Conservation (phyloP, 2,888 invertebrate genomes). For the Alsophila aescularia region DNA sequence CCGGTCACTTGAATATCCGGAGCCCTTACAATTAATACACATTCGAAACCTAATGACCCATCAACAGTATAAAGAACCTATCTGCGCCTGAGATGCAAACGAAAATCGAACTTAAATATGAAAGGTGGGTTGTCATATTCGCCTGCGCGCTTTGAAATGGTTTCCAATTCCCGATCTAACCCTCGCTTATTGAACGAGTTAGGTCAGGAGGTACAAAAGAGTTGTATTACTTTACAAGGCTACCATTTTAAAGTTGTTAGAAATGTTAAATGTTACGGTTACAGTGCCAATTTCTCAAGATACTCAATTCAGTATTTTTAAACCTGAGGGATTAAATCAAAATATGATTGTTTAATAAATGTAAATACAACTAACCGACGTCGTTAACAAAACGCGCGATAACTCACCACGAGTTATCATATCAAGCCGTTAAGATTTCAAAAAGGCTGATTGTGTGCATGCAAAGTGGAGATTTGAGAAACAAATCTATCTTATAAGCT, state of each 20-base stretch:
- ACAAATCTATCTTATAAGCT: no score
- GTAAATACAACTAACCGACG: no score
- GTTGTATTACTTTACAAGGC: conserved; percentile 7
- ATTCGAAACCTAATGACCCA: conserved; percentile 57
- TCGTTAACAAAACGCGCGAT: no score
- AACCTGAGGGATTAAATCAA: no score
- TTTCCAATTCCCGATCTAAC: conserved; percentile 57
- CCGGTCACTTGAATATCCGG: conserved; percentile 58
- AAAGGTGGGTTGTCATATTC: conserved; percentile 48
- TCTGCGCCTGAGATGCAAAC: conserved; percentile 36
- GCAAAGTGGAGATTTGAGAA: no score
- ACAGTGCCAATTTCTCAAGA: no score
- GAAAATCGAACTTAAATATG: conserved; percentile 50
- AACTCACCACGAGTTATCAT: no score
- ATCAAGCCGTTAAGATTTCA: no score
- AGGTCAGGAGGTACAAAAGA: conserved; percentile 25
- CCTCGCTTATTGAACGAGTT: conserved; percentile 66
- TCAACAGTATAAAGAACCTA: conserved; percentile 46
- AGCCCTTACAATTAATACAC: conserved; percentile 66
- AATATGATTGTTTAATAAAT: no score
- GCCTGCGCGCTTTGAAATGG: conserved; percentile 40
- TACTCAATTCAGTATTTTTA: no score
- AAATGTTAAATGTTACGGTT: no score
- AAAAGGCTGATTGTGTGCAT: no score
- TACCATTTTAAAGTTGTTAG: neutral